Conservation (phyloP, 2,888 invertebrate species). For the Heliconius charithonia region DNA sequence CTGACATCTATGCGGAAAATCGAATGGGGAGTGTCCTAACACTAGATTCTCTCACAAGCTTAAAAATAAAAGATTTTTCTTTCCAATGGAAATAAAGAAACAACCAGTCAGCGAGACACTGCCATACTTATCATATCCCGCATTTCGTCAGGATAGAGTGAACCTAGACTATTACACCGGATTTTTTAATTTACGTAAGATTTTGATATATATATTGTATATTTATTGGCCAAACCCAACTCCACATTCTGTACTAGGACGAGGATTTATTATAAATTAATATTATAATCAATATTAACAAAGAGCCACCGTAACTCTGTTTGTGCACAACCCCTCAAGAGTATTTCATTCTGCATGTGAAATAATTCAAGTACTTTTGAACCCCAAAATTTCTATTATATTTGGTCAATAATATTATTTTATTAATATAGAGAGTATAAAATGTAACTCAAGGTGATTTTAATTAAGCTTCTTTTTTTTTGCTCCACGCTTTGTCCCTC, state of each 20-base stretch:
- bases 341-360: constrained; percentile 18
- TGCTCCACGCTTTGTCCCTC: no score
- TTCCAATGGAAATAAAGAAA: no score
- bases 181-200: no score
- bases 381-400: constrained; percentile 17
- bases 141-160: no score
- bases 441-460: background rate
- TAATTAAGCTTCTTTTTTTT: no score
- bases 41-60: background rate
- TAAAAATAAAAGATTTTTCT: no score
- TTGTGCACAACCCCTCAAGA: constrained; percentile 7
- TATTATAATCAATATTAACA: constrained; percentile 1
- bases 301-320: background rate
- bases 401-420: constrained; percentile 21
- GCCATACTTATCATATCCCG: no score
- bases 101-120: no score
- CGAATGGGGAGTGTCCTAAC: background rate
- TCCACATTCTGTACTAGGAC: background rate
- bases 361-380: constrained; percentile 18
- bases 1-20: background rate
- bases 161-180: no score
- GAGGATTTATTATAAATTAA: background rate
- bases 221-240: no score
- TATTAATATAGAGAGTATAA: background rate
- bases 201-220: background rate